Evolutionary conservation across 2,797 vertebrate genomes (phyloP).

Genomic region (Scolopax bukidnonensis): DNA sequence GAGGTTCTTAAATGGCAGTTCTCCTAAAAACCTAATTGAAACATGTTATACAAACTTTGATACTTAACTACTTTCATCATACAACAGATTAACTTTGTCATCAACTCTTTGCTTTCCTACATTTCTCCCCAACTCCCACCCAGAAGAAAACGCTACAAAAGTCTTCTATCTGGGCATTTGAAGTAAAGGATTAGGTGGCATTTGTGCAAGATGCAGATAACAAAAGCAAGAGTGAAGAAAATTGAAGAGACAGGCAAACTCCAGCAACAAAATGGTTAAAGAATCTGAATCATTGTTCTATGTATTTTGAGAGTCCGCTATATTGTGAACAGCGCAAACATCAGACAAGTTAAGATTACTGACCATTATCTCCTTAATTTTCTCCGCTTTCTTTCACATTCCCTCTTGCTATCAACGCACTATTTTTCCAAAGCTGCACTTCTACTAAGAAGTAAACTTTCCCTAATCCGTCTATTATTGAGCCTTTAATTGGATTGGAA

Average conservation of each 20-base stretch:
- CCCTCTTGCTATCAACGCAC: constrained; percentile 86
- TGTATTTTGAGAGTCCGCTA: constrained; percentile 80
- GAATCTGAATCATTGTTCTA: constrained; percentile 81
- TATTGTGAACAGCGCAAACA: constrained; percentile 86
- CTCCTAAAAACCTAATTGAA: constrained; percentile 30
- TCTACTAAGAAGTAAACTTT: constrained; percentile 93
- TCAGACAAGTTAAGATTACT: constrained; percentile 92
- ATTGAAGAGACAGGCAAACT: constrained; percentile 89
- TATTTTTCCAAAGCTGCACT: constrained; percentile 85
- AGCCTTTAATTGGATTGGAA: constrained; percentile 94
- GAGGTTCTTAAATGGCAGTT: neutral
- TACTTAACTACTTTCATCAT: constrained; percentile 43
- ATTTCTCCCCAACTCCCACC: constrained; percentile 36
- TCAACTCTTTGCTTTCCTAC: constrained; percentile 52
- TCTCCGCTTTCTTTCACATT: constrained; percentile 90
- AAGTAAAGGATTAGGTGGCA: constrained; percentile 79
- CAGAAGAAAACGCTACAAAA: constrained; percentile 64
- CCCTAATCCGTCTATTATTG: constrained; percentile 99
- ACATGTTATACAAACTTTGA: neutral
- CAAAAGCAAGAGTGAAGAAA: constrained; percentile 87
- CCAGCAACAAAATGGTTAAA: constrained; percentile 85
- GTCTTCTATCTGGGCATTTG: constrained; percentile 64
- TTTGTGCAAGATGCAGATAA: constrained; percentile 82
- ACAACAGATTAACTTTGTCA: constrained; percentile 73
- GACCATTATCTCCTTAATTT: constrained; percentile 93